Evolutionary conservation across 2,888 invertebrate species (phyloP).

Genomic region (Meghimatium bilineatum): DNA sequence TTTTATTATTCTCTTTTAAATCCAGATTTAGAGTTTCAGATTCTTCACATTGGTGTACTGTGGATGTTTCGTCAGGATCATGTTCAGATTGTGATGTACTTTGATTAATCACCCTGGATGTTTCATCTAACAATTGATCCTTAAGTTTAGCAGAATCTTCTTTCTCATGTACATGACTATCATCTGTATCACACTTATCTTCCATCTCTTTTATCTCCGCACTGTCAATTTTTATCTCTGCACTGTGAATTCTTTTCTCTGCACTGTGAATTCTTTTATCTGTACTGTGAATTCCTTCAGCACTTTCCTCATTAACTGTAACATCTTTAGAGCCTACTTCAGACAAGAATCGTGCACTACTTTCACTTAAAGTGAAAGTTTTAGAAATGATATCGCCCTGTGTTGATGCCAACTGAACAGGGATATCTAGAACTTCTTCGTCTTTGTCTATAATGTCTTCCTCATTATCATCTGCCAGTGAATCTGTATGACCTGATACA

Average conservation of each 20-base stretch:
- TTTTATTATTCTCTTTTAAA: neutral
- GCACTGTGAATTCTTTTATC: neutral
- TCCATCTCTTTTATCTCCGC: neutral
- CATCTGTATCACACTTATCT: neutral
- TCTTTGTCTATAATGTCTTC: neutral
- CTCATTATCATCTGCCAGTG: neutral
- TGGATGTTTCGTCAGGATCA: neutral
- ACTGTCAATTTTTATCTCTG: too few relatives aligned
- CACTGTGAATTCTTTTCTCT: neutral
- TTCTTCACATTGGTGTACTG: neutral
- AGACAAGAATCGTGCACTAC: slow-evolving; percentile 34
- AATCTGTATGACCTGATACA: neutral
- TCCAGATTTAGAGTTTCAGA: neutral
- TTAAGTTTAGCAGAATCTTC: neutral
- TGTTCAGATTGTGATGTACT: neutral
- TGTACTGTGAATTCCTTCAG: neutral
- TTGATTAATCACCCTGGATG: neutral
- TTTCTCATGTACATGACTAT: neutral
- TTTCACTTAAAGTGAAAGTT: slow-evolving; percentile 40
- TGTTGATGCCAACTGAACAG: neutral
- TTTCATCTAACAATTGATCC: neutral
- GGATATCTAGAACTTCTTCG: neutral
- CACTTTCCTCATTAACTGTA: neutral
- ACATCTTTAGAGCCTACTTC: neutral
- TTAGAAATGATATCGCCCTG: slow-evolving; percentile 32